Evolutionary conservation across 2,888 invertebrate genomes (phyloP), one percentile per base, ranked within the genome.

Genomic region (Neuroscelio doddi): DNA sequence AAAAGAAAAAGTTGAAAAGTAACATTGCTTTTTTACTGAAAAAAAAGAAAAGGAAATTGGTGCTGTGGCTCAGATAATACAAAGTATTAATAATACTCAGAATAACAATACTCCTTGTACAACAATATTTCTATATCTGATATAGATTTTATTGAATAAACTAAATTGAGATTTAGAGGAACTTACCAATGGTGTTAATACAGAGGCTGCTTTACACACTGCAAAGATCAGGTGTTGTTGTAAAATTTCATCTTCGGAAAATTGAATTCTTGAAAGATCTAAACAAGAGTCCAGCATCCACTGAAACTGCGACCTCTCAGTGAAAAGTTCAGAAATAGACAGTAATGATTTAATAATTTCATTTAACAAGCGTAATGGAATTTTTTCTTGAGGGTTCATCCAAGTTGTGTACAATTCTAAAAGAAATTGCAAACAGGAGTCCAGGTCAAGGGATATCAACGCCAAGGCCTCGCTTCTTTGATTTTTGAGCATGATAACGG

Each of bases 381-480:
- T 85, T 44, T 84, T 83, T 74, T 90, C 89, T 73, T 87, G 86
- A 8, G 88, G 85, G 46, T 87, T 86, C 63, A 90, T 83, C 89
- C 92, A 90, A 56, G 96, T 94, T 0, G 93, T 90, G 70, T 95
- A 95, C 26, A 97, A 90, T 83, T 98, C 97, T 82, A 96, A 90
- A 12, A 98, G 87, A 79, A 98, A 92, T 81, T 96, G 95, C 49
- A 97, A 85, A 85, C 97, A 98, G 59, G 97, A 98, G 82, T 94
- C 93, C 24, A 97, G 88, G 85, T 98, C 97, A 29, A 98, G 71
- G 4, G 80, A 77, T 5, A 76, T 71, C 1, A 72, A 64, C 41
- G 74, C 73, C 3, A 83, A 50, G 0, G 80, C 80, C 8, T 86
- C 85, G 67, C 86, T 86, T 47, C 85, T 80, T 69, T 85, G 84